Evolutionary conservation across 2,797 vertebrate genomes (phyloP), one percentile per base, ranked within the genome.

Genomic region (Lepus oiostolus): DNA sequence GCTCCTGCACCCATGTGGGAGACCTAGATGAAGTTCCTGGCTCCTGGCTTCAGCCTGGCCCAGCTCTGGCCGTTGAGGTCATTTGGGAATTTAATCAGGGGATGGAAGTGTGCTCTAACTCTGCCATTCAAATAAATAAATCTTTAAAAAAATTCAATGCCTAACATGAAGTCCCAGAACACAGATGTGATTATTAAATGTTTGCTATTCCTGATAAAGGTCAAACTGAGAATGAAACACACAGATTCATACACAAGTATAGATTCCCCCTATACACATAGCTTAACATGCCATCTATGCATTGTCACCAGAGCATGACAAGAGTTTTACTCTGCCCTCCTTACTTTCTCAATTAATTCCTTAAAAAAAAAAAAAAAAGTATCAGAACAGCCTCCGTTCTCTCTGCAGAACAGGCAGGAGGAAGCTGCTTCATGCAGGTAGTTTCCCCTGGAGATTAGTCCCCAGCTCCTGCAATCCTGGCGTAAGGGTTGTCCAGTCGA

Each of bases 241-340:
- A 88, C 6, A 47, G 0, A 24, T 4, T 14, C 17, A 17, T 16
- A 42, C 1, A 84, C 5, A 67, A 47, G n/a, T 2, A 60, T 0
- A 58, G 11, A 10, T 2, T 26, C 5, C 16, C 60, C 1, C 50
- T 0, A 19, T 9, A 50, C 3, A 32, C 3, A 74, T 0, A 52
- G 14, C 22, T 32, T 26, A 60, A 17, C 62, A 72, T 0, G 9
- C n/a, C 7, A 10, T 16, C 3, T 35, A 70, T 38, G 26, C 8
- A 7, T 0, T 4, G 5, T 74, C 82, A 54, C 35, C 22, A 32
- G 22, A 35, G 35, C 24, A 38, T 5, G 10, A 22, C 2, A 4
- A 28, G 86, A 42, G 47, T 11, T 71, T 50, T 21, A 26, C 11
- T 90, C 68, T 62, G n/a, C 71, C 60, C 82, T 38, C 32, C 47